Percentiles rank a stretch among this genome's conserved stretches.
Conservation (phyloP, 2,113 vertebrate genomes). For the Maccullochella peelii region DNA sequence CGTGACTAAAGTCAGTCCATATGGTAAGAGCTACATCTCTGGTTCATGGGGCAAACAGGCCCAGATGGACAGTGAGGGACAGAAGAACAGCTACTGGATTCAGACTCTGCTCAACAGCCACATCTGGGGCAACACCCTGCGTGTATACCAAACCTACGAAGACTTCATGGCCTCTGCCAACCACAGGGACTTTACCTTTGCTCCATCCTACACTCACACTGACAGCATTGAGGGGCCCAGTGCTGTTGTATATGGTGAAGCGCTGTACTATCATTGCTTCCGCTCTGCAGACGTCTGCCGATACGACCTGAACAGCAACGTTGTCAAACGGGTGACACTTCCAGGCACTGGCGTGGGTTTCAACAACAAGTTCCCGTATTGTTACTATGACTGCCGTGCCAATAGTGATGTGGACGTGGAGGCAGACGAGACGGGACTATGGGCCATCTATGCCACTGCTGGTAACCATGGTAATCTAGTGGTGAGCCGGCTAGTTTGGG, state of each 20-base stretch:
- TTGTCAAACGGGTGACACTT: slow-evolving; percentile 59
- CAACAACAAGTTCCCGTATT: slow-evolving; percentile 91
- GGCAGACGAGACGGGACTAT: slow-evolving; percentile 80
- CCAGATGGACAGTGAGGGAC: not conserved
- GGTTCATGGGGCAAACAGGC: slow-evolving; percentile 91
- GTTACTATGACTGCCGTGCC: slow-evolving; percentile 80
- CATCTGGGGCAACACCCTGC: slow-evolving; percentile 77
- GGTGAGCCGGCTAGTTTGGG: slow-evolving; percentile 68
- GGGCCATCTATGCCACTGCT: slow-evolving; percentile 81
- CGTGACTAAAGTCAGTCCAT: slow-evolving; percentile 86
- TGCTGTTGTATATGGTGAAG: slow-evolving; percentile 82
- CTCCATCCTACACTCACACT: slow-evolving; percentile 21
- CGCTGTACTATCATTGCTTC: slow-evolving; percentile 86
- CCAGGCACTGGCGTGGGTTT: slow-evolving; percentile 78
- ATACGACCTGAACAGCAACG: slow-evolving; percentile 68
- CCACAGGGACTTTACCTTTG: slow-evolving; percentile 43
- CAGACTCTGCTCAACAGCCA: slow-evolving; percentile 80
- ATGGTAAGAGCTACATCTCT: slow-evolving; percentile 83
- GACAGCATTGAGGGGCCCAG: slow-evolving; percentile 85
- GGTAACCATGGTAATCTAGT: slow-evolving; percentile 82
- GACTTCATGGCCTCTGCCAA: slow-evolving; percentile 84
- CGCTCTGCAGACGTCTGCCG: slow-evolving; percentile 69
- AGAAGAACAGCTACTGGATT: slow-evolving; percentile 86
- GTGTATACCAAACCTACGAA: slow-evolving; percentile 83
- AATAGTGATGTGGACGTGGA: slow-evolving; percentile 86